Conservation (phyloP, 2,888 invertebrate genomes). For the Cremastobaeus sp. region DNA sequence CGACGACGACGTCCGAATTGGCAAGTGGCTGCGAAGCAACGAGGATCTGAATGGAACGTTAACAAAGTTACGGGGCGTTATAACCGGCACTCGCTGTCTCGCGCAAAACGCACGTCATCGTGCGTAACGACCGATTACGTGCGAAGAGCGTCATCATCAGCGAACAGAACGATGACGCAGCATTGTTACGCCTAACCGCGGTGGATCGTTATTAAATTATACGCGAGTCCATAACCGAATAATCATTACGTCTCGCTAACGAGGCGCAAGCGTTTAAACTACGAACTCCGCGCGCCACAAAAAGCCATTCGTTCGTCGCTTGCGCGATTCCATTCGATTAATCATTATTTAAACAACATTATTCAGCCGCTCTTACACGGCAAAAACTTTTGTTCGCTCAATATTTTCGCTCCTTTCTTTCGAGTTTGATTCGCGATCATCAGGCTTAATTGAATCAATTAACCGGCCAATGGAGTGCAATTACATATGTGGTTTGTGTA, state of each 20-base stretch:
- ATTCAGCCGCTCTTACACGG: conserved; percentile 34
- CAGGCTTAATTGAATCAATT: conserved; percentile 1
- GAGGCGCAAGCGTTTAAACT: conserved; percentile 69
- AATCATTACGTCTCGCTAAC: conserved; percentile 76
- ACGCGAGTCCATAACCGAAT: conserved; percentile 75
- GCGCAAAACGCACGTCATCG: conserved; percentile 76
- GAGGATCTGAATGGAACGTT: conserved; percentile 72
- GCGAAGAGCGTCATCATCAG: conserved; percentile 69
- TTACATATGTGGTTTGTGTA: too few species aligned
- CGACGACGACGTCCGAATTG: conserved; percentile 39
- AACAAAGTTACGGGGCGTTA: conserved; percentile 68
- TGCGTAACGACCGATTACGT: conserved; percentile 77
- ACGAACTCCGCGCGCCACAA: conserved; percentile 41
- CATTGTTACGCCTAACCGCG: conserved; percentile 72
- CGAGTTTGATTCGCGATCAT: conserved; percentile 4
- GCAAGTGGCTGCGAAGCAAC: conserved; percentile 63
- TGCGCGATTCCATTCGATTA: conserved; percentile 50
- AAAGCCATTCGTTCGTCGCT: conserved; percentile 46
- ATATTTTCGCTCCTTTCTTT: conserved; percentile 20
- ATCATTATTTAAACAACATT: conserved; percentile 60
- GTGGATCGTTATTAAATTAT: conserved; percentile 77
- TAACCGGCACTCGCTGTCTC: conserved; percentile 63
- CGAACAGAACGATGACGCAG: conserved; percentile 71
- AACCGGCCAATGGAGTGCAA: not conserved
- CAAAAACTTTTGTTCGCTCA: conserved; percentile 23